Percentiles rank a stretch among this genome's conserved stretches.
These are phyloP conservation scores for Clistopyga incitator DNA, from an alignment of 2,888 invertebrate species.

Conservation along the genomic window DNA sequence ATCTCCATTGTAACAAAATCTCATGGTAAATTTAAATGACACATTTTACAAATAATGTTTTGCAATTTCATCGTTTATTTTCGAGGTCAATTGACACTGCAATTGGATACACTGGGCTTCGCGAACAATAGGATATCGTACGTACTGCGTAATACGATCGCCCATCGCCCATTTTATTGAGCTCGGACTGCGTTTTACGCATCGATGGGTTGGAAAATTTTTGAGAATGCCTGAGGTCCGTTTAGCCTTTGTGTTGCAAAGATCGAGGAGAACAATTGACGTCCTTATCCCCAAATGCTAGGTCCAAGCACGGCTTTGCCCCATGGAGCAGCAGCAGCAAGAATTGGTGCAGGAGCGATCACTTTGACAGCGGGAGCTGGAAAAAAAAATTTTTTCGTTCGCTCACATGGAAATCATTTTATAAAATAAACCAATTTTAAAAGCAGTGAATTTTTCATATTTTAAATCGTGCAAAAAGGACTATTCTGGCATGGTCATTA, in stretches of 20 bases:
- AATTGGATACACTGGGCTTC: conserved; percentile 7
- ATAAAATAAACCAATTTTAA: neutral
- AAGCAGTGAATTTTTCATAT: neutral
- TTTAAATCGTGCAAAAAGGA: no score
- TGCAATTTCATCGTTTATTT: conserved; percentile 37
- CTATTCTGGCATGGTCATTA: neutral
- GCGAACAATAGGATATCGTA: conserved; percentile 33
- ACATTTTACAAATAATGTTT: neutral
- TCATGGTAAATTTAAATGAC: neutral
- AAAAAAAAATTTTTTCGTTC: neutral
- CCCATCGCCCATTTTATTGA: neutral
- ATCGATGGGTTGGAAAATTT: neutral
- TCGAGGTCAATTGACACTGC: neutral
- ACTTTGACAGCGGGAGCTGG: conserved; percentile 58
- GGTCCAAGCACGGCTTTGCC: conserved; percentile 41
- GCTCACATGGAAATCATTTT: neutral
- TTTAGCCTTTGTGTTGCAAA: conserved; percentile 18
- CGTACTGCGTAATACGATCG: conserved; percentile 4
- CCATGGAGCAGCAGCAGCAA: neutral
- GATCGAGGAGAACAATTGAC: neutral
- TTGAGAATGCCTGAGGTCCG: conserved; percentile 45
- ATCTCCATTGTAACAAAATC: neutral
- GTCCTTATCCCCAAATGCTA: conserved; percentile 48
- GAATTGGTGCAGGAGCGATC: conserved; percentile 15
- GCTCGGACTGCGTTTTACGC: conserved; percentile 20